A percentile compares a stretch with the other conserved stretches of the same genome.
These are phyloP conservation scores for Xenopus tropicalis DNA, from an alignment of 2,113 vertebrate genomes.

Conservation along the genomic window UCB_Xtro_10.0 CM004443.2:36850001-36850500, in stretches of 20 bases:
- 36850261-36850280: background rate
- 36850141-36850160: too few species aligned
- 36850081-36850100: too few species aligned
- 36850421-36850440: conserved; percentile 1
- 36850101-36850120: too few species aligned
- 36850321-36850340: conserved; percentile 1
- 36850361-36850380: background rate
- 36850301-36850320: background rate
- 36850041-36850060: too few species aligned
- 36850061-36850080: too few species aligned
- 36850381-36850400: background rate
- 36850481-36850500: background rate
- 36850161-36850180: conserved; percentile 79
- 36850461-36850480: too few species aligned
- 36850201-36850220: conserved; percentile 83
- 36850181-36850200: conserved; percentile 90
- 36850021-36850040: too few species aligned
- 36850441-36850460: background rate
- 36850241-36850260: conserved; percentile 56
- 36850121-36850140: too few species aligned
- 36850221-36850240: conserved; percentile 96
- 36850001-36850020: too few species aligned
- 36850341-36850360: background rate
- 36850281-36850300: background rate
- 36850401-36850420: background rate